phyloP scores from a whole-genome alignment of 2,888 invertebrate species.

The Hyles lineata region DNA sequence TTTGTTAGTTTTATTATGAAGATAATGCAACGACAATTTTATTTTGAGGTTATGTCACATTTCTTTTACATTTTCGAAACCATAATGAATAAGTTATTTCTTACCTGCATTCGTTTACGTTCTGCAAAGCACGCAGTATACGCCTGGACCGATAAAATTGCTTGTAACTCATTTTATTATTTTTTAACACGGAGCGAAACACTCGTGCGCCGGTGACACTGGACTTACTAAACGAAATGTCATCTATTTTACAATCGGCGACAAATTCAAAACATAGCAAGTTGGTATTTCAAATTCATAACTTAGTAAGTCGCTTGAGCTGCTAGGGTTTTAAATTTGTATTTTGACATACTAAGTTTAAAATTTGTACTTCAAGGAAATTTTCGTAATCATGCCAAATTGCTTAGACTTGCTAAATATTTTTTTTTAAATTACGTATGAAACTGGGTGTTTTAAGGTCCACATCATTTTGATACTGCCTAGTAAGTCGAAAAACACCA shows the following conservation, averaged over 20 bases:
- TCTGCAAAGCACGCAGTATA: conserved; percentile 14
- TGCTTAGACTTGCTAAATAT: conserved; percentile 31
- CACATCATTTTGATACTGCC: conserved; percentile 6
- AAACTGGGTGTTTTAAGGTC: conserved; percentile 31
- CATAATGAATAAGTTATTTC: background rate
- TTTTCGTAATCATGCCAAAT: conserved; percentile 31
- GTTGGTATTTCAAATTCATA: conserved; percentile 33
- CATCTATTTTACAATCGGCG: conserved; percentile 28
- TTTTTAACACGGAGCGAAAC: conserved; percentile 28
- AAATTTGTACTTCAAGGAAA: conserved; percentile 33
- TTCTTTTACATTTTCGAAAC: background rate
- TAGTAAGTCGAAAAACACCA: conserved; percentile 14
- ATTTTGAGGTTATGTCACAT: conserved; percentile 2
- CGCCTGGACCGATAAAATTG: conserved; percentile 31
- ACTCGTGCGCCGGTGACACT: conserved; percentile 16
- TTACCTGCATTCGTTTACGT: background rate
- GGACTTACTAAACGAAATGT: conserved; percentile 32
- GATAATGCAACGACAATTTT: background rate
- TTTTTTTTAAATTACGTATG: conserved; percentile 28
- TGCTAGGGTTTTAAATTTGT: conserved; percentile 33
- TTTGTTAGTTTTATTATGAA: no score
- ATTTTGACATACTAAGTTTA: conserved; percentile 32
- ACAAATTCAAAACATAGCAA: conserved; percentile 31
- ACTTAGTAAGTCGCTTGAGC: conserved; percentile 30
- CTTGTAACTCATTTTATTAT: conserved; percentile 29